Base-by-base conservation (phyloP, 2,113 vertebrate species). In the Lonchura striata region DNA sequence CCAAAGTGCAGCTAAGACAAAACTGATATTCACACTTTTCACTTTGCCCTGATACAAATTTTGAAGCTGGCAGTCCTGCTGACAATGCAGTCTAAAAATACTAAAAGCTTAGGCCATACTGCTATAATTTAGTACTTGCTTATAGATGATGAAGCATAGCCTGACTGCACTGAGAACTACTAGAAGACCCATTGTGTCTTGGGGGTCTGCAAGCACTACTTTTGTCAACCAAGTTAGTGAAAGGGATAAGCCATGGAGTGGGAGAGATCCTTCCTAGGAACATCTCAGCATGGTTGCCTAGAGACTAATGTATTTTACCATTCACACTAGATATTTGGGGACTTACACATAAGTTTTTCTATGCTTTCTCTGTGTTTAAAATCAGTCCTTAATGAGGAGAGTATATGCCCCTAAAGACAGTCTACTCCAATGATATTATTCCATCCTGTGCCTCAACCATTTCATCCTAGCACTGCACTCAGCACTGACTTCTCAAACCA, bases 141-240 rank as follows among this genome's bases (percentile, higher is more conserved):
- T 8, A 46, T 33, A 49, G n/a, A 52, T 28, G 24, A 52, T 35
- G 50, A 88, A 28, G 12, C 28, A 22, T 16, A 87, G 31, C 21
- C 8, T 49, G 63, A 52, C 13, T 52, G 47, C 17, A 8, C 13
- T 53, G 49, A 63, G 37, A 61, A 44, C 23, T 49, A 8, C 7
- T 18, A 10, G 0, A 9, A 76, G 31, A 53, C 7, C 19, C 4
- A 9, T 12, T 3, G 6, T 7, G 42, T 18, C 37, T 31, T 22
- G 9, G 4, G 24, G 33, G 37, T 37, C 71, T 72, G 33, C 47
- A 61, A 41, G 22, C 17, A 37, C 33, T 27, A 12, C 17, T 60
- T 80, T 25, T 42, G 57, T 54, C 39, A 81, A 24, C 11, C 1
- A 6, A 33, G 10, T 24, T 19, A 60, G n/a, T 1, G 8, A 46